A percentile compares a stretch with the other conserved stretches of the same genome.
Evolutionary conservation across 2,113 vertebrate species (phyloP).

Genomic region (Podilymbus podiceps): DNA sequence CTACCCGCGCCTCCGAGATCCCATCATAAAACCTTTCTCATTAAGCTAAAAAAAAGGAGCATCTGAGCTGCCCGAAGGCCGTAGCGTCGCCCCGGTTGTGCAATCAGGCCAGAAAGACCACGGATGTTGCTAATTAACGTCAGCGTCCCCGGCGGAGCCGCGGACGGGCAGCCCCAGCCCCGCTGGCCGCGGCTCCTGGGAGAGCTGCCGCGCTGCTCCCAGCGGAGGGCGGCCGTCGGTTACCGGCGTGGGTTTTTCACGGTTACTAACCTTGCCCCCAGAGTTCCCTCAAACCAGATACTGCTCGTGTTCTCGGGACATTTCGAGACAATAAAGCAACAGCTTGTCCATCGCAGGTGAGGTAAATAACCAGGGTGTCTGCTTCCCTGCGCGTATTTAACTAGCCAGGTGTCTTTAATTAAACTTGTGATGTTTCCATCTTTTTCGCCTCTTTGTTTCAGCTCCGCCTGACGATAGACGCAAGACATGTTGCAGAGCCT

Average conservation of each 20-base stretch:
- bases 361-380: neutral
- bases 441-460: neutral
- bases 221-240: fast-evolving
- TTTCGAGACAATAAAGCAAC: neutral
- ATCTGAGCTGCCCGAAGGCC: neutral
- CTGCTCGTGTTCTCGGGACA: neutral
- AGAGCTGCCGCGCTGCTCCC: fast-evolving
- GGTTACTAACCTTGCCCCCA: neutral
- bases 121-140: neutral
- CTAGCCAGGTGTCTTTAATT: slow-evolving; percentile 1
- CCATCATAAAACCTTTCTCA: neutral
- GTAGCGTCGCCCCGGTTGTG: neutral
- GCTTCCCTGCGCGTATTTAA: neutral
- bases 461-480: neutral
- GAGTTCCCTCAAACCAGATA: neutral
- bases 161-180: neutral
- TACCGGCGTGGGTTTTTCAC: neutral
- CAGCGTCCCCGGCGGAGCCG: neutral
- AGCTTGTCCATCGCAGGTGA: neutral
- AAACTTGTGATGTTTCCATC: neutral
- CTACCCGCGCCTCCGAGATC: fast-evolving
- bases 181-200: neutral
- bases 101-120: neutral
- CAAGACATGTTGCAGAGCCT: neutral
- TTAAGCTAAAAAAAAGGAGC: slow-evolving; percentile 22